phyloP scores from a whole-genome alignment of 2,888 invertebrate genomes.

The Mechanitis mazaeus region DNA sequence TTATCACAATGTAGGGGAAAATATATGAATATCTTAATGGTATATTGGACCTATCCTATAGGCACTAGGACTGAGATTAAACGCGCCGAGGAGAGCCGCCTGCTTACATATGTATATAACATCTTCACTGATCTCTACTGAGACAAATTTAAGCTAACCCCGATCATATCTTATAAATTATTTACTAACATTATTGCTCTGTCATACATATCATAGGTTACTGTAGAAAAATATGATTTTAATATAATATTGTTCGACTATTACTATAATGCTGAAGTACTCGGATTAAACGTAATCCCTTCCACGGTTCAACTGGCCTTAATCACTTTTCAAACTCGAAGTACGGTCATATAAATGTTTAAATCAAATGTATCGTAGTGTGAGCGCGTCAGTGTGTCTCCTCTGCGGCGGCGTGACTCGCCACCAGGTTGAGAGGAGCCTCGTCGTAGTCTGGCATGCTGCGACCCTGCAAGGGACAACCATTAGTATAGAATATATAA shows the following conservation, averaged over 20 bases:
- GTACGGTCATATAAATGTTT: background rate
- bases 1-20: slow-evolving; percentile 31
- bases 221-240: slow-evolving; percentile 5
- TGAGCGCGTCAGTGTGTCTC: slow-evolving; percentile 68
- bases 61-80: slow-evolving; percentile 21
- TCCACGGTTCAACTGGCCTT: background rate
- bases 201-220: background rate
- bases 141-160: background rate
- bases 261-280: background rate
- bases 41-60: slow-evolving; percentile 25
- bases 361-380: slow-evolving; percentile 1
- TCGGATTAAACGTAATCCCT: background rate
- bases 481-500: no score
- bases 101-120: background rate
- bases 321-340: background rate
- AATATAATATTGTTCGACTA: slow-evolving; percentile 2
- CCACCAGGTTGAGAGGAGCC: slow-evolving; percentile 82
- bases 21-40: slow-evolving; percentile 27
- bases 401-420: slow-evolving; percentile 81
- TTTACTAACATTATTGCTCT: slow-evolving; percentile 2
- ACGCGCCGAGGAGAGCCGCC: slow-evolving; percentile 8
- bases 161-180: background rate
- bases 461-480: slow-evolving; percentile 37
- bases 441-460: slow-evolving; percentile 74
- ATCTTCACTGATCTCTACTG: background rate